phyloP scores from a whole-genome alignment of 64 coral and sea anemone species.

The Trachythela sp. region DNA sequence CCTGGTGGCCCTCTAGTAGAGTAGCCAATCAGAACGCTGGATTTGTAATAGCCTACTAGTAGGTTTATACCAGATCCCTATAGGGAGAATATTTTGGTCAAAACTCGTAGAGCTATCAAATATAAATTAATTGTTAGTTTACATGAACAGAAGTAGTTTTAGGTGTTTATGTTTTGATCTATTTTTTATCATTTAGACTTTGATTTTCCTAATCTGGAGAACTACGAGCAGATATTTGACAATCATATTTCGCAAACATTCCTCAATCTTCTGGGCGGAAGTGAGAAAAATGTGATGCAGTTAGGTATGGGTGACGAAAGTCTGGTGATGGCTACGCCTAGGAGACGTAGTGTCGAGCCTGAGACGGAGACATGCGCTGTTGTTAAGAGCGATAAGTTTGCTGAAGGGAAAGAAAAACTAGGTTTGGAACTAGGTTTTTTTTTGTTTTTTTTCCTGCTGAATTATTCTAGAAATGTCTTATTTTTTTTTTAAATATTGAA shows the following conservation, averaged over 20 bases:
- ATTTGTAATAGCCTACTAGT: too few relatives aligned
- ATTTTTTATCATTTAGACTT: background rate
- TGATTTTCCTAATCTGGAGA: background rate
- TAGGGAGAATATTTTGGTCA: too few relatives aligned
- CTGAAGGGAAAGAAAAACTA: too few relatives aligned
- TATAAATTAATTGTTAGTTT: too few relatives aligned
- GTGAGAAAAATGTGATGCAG: background rate
- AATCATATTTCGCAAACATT: background rate
- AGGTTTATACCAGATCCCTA: too few relatives aligned
- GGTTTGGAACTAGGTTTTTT: too few relatives aligned
- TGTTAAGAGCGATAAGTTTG: background rate
- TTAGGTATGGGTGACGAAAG: background rate
- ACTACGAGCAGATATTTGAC: constrained; percentile 4
- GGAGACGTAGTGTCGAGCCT: background rate
- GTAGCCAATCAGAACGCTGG: too few relatives aligned
- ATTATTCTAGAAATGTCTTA: too few relatives aligned
- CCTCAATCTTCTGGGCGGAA: background rate
- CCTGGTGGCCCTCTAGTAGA: too few relatives aligned
- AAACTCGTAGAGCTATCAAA: too few relatives aligned
- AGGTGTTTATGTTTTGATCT: background rate
- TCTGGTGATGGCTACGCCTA: background rate
- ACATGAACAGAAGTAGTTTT: background rate
- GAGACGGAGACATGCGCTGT: background rate
- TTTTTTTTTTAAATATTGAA: too few relatives aligned
- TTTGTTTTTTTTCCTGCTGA: too few relatives aligned